Evolutionary conservation across 2,113 vertebrate genomes (phyloP).

Genomic region (Anarhynchus alexandrinus): DNA sequence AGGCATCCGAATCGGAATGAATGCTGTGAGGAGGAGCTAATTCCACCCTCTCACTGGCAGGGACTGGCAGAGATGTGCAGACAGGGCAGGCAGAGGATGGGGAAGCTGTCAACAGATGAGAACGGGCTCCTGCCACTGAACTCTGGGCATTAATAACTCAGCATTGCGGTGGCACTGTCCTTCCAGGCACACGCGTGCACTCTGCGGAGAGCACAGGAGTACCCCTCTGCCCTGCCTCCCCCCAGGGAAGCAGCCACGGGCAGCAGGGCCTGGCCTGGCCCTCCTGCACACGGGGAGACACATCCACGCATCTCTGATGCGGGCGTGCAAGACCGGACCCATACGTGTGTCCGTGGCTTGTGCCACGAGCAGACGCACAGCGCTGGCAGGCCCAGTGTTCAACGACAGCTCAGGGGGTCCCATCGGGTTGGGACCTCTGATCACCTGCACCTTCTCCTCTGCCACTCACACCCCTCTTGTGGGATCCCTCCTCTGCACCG

Average conservation of each 20-base stretch:
- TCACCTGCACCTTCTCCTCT: fast-evolving
- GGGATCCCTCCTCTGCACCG: not conserved
- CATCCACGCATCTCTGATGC: fast-evolving
- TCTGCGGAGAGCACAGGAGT: not conserved
- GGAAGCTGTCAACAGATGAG: not conserved
- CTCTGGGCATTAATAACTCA: not conserved
- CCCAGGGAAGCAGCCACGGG: not conserved
- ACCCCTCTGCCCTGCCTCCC: not conserved
- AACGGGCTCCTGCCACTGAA: not conserved
- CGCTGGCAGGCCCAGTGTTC: fast-evolving
- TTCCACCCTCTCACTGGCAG: not conserved
- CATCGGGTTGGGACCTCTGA: not conserved
- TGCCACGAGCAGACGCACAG: fast-evolving
- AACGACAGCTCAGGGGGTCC: not conserved
- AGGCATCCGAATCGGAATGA: not conserved
- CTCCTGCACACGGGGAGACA: fast-evolving
- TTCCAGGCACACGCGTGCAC: not conserved
- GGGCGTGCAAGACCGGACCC: not conserved
- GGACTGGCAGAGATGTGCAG: not conserved
- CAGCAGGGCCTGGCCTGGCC: not conserved
- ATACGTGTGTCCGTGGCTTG: fast-evolving
- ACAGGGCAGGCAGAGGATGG: not conserved
- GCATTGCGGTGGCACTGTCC: not conserved
- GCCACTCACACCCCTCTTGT: not conserved
- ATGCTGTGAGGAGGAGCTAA: not conserved